Evolutionary conservation across 2,888 invertebrate genomes (phyloP), one percentile per base, ranked within the genome.

Genomic region (Pseudococcus jackbeardsleyi): DNA sequence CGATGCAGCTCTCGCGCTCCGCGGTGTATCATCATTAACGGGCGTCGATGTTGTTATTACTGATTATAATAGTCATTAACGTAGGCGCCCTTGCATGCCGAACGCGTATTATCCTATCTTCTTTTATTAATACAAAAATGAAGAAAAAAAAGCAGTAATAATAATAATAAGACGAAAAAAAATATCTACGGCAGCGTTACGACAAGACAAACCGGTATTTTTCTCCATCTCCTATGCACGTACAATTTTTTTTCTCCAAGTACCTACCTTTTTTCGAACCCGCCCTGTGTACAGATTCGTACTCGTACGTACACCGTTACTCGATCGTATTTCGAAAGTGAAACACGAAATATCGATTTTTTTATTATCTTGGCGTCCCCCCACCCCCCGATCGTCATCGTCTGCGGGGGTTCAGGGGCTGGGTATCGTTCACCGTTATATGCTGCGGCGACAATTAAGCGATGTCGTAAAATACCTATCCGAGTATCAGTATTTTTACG

Each of bases 11-110:
- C 9, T 11, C 50, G 50, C 50, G 5, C 50, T 50, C 50, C 50
- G 50, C 15, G 26, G 39, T 33, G 64, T 77, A 86, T 86, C 64
- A 86, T 86, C 85, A 86, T 86, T 86, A 86, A 86, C 64, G 46
- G 77, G 77, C 77, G 77, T 59, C 85, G 85, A 86, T 86, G 85
- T 59, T 86, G 85, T 86, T 86, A 86, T 86, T 86, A 86, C 85
- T 68, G 85, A 86, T 86, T 86, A 86, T 86, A 86, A 86, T 64
- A 86, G 68, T 86, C 85, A 86, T 86, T 86, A 86, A 42, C 54
- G 85, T 86, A 86, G 64, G 85, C 85, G 85, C 85, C 85, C 85
- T 86, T 86, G 85, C 85, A 86, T 86, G 85, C 85, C 85, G 85
- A 86, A 86, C 54, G 84, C 54, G 50, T 85, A 86, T 86, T 59